Conservation (phyloP, 2,113 vertebrate species). For the Papio anubis region DNA sequence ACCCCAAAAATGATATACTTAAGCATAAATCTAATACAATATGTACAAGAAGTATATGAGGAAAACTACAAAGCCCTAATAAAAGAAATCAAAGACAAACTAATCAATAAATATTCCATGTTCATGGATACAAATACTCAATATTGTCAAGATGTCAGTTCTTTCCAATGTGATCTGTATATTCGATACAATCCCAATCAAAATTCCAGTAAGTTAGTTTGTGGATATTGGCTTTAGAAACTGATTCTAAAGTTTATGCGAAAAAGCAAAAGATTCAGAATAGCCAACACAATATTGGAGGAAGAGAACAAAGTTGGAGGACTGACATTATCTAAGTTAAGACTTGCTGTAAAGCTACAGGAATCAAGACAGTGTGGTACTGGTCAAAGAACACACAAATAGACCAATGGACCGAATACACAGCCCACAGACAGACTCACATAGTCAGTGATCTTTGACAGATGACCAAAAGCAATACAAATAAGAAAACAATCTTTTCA, state of each 20-base stretch:
- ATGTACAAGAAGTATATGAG: not conserved
- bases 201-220: not conserved
- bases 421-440: not conserved
- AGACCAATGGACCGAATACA: not conserved
- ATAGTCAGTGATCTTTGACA: not conserved
- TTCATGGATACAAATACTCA: not conserved
- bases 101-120: not conserved
- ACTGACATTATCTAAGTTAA: not conserved
- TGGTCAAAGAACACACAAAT: not conserved
- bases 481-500: not conserved
- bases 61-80: not conserved
- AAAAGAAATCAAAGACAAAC: not conserved
- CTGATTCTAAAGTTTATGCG: not conserved
- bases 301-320: not conserved
- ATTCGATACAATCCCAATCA: not conserved
- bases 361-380: not conserved
- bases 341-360: not conserved
- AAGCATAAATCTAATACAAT: not conserved
- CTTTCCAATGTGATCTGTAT: not conserved
- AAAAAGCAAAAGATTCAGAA: not conserved
- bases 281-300: not conserved
- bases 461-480: not conserved
- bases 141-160: not conserved
- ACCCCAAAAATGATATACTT: not conserved
- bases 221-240: not conserved